Conservation (phyloP, 2,888 invertebrate genomes). For the Ariolimax columbianus region DNA sequence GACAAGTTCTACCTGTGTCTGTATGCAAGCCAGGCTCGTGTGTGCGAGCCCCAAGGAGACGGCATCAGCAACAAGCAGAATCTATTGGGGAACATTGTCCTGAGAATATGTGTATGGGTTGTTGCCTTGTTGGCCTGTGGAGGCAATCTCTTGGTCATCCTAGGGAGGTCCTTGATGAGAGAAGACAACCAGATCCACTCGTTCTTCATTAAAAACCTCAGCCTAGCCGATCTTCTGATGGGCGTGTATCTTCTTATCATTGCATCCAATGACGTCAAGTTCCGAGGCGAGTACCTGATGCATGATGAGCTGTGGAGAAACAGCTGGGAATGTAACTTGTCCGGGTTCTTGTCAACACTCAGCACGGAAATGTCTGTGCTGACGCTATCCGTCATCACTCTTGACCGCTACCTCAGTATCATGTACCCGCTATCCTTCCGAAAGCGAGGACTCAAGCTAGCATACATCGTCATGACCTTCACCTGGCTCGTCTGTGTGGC, state of each 20-base stretch:
- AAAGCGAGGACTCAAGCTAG: conserved; percentile 55
- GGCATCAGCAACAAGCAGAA: conserved; percentile 62
- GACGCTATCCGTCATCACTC: conserved; percentile 59
- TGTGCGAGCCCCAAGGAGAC: conserved; percentile 60
- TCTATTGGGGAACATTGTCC: conserved; percentile 59
- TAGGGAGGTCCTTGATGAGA: conserved; percentile 80
- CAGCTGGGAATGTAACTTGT: conserved; percentile 82
- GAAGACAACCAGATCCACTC: conserved; percentile 72
- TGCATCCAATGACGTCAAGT: conserved; percentile 81
- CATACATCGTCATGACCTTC: conserved; percentile 55
- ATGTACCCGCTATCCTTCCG: conserved; percentile 59
- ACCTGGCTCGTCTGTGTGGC: conserved; percentile 58
- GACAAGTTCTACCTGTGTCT: conserved; percentile 61
- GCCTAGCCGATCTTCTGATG: conserved; percentile 84
- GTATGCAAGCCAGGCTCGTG: conserved; percentile 53
- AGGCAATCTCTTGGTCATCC: conserved; percentile 81
- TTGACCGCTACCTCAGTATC: conserved; percentile 62
- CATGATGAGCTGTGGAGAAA: conserved; percentile 83
- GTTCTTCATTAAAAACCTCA: conserved; percentile 83
- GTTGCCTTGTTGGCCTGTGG: conserved; percentile 82
- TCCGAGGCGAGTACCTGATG: conserved; percentile 82
- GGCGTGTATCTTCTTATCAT: conserved; percentile 83
- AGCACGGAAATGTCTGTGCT: conserved; percentile 62
- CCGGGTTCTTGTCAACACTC: conserved; percentile 80
- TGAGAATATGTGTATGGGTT: conserved; percentile 82